These are phyloP conservation scores for Drosophila ironensis DNA, from an alignment of 1,140 invertebrate genomes.

Conservation along the genomic window DNA sequence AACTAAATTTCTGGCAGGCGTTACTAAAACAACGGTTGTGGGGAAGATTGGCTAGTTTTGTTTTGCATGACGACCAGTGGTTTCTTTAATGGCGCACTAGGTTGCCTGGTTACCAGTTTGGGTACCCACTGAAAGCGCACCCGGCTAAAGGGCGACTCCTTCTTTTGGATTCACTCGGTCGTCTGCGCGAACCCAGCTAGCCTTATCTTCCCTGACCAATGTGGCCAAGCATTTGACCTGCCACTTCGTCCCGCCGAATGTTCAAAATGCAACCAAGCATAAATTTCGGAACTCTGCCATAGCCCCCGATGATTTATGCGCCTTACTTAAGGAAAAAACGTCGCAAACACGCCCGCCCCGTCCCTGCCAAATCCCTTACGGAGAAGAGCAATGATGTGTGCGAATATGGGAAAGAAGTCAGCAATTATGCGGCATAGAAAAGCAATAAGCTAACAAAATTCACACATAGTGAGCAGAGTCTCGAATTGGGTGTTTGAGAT, in stretches of 20 bases:
- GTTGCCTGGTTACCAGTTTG: slow-evolving; percentile 40
- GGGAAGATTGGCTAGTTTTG: slow-evolving; percentile 7
- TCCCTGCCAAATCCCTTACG: background rate
- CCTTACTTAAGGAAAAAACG: slow-evolving; percentile 64
- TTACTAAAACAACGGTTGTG: slow-evolving; percentile 16
- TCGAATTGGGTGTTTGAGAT: slow-evolving; percentile 72
- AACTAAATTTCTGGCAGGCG: background rate
- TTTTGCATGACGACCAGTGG: slow-evolving; percentile 54
- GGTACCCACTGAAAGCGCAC: slow-evolving; percentile 11
- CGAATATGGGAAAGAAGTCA: slow-evolving; percentile 68
- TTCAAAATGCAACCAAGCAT: slow-evolving; percentile 70
- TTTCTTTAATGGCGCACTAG: slow-evolving; percentile 46
- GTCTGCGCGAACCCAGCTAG: background rate
- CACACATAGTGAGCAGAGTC: slow-evolving; percentile 65
- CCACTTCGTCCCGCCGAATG: slow-evolving; percentile 2
- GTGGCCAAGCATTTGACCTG: slow-evolving; percentile 44
- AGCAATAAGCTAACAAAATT: slow-evolving; percentile 79
- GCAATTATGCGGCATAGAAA: slow-evolving; percentile 78
- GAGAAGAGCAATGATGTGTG: slow-evolving; percentile 53
- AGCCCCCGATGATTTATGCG: slow-evolving; percentile 65
- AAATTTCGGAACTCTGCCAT: slow-evolving; percentile 51
- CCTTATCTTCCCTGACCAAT: slow-evolving; percentile 62
- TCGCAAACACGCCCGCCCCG: slow-evolving; percentile 18
- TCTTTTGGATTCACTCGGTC: slow-evolving; percentile 4
- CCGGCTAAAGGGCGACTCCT: slow-evolving; percentile 6